Percentiles rank a stretch among this genome's conserved stretches.
These are phyloP conservation scores for Cryptotis parvus DNA, from an alignment of 2,113 vertebrate genomes.

Conservation along the genomic window DNA sequence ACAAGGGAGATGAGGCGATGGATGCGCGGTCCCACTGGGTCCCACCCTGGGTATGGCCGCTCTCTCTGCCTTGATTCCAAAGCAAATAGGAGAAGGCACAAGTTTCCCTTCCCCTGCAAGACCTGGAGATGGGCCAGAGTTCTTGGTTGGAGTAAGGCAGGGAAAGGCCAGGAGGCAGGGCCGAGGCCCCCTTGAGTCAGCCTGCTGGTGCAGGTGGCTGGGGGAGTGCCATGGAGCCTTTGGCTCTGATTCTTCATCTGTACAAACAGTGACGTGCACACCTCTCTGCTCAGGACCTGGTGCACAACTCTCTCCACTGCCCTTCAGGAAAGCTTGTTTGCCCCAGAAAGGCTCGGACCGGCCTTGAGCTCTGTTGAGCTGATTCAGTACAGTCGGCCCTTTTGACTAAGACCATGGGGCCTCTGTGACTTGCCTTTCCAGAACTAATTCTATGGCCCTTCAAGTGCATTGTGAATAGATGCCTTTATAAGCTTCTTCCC, in stretches of 20 bases:
- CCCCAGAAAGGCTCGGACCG: constrained; percentile 38
- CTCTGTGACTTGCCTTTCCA: constrained; percentile 68
- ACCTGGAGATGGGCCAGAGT: neutral
- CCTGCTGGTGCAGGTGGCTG: neutral
- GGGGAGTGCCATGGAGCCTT: neutral
- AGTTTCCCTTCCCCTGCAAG: neutral
- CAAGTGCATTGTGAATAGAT: neutral
- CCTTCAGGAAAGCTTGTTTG: constrained; percentile 40
- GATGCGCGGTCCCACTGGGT: neutral
- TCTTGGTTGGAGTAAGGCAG: neutral
- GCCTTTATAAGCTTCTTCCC: constrained; percentile 3
- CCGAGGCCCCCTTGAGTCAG: constrained; percentile 37
- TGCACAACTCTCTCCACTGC: neutral
- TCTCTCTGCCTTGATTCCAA: neutral
- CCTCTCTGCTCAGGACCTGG: neutral
- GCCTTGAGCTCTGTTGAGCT: constrained; percentile 18
- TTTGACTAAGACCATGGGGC: neutral
- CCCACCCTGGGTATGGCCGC: neutral
- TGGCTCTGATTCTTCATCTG: neutral
- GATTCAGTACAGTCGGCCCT: constrained; percentile 61
- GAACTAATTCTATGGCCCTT: neutral
- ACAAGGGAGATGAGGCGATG: neutral
- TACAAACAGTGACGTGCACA: constrained; percentile 36
- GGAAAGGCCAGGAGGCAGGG: constrained; percentile 21
- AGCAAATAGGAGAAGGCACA: neutral